These are phyloP conservation scores for Tenthredo scrophulariae DNA, from an alignment of 2,888 invertebrate species.

Conservation along the genomic window DNA sequence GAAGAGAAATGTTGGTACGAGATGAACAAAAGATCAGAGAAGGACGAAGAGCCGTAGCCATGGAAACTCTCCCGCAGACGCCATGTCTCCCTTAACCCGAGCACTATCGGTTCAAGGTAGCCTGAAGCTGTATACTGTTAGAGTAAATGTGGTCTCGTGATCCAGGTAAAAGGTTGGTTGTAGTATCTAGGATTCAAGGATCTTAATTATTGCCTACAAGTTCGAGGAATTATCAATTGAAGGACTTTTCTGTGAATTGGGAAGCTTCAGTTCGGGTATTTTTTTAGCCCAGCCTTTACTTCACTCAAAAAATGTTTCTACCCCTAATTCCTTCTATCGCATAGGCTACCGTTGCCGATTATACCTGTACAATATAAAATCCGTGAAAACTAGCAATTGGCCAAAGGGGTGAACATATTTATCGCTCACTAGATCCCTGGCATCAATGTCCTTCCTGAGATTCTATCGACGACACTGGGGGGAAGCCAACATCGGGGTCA, in stretches of 20 bases:
- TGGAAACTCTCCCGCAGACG: constrained; percentile 66
- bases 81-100: constrained; percentile 66
- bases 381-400: neutral
- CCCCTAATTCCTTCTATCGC: neutral
- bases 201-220: neutral
- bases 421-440: constrained; percentile 1
- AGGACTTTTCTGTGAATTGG: neutral
- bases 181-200: neutral
- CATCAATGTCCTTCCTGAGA: neutral
- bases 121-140: constrained; percentile 13
- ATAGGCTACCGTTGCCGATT: neutral
- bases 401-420: neutral
- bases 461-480: neutral
- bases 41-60: constrained; percentile 65
- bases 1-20: constrained; percentile 27
- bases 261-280: neutral
- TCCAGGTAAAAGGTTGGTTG: neutral
- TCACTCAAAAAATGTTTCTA: neutral
- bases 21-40: constrained; percentile 61
- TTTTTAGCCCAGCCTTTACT: neutral
- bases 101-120: constrained; percentile 55
- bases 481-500: neutral
- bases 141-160: constrained; percentile 2
- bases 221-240: neutral
- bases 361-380: neutral